Evolutionary conservation across 2,113 vertebrate species (phyloP).

Genomic region (Hippolais icterina): DNA sequence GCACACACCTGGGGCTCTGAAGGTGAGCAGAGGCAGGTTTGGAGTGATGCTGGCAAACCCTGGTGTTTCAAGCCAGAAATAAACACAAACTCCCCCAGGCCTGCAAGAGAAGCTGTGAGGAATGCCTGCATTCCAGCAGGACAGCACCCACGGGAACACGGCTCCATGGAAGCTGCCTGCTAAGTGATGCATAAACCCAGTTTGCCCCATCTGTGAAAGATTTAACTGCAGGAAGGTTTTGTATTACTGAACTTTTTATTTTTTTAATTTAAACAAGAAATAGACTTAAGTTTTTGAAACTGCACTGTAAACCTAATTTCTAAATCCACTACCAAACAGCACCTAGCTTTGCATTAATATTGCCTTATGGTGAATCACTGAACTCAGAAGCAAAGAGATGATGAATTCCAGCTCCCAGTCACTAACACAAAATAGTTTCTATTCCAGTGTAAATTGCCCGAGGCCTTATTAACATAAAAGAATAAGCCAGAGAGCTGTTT

Average conservation of each 20-base stretch:
- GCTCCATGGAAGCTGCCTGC: not conserved
- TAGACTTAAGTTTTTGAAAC: not conserved
- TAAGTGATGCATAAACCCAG: not conserved
- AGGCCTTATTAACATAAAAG: not conserved
- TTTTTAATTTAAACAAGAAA: not conserved
- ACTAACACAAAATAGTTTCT: not conserved
- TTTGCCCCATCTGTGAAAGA: constrained; percentile 3
- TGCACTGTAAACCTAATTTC: not conserved
- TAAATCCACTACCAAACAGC: not conserved
- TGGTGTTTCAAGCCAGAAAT: not conserved
- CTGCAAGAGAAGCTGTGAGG: not conserved
- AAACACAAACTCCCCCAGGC: rapidly evolving
- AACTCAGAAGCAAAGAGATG: not conserved
- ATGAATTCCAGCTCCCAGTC: not conserved
- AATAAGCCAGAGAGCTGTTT: not conserved
- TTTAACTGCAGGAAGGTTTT: not conserved
- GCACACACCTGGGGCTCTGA: rapidly evolving
- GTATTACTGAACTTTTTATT: not conserved
- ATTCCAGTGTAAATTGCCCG: not conserved
- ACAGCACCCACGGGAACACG: not conserved
- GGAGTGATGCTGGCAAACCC: rapidly evolving
- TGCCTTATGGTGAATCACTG: not conserved
- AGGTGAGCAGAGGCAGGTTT: rapidly evolving
- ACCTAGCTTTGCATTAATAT: not conserved
- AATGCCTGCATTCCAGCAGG: not conserved